Evolutionary conservation across 2,888 invertebrate species (phyloP), one percentile per base, ranked within the genome.

Genomic region (Spisula subtruncata): DNA sequence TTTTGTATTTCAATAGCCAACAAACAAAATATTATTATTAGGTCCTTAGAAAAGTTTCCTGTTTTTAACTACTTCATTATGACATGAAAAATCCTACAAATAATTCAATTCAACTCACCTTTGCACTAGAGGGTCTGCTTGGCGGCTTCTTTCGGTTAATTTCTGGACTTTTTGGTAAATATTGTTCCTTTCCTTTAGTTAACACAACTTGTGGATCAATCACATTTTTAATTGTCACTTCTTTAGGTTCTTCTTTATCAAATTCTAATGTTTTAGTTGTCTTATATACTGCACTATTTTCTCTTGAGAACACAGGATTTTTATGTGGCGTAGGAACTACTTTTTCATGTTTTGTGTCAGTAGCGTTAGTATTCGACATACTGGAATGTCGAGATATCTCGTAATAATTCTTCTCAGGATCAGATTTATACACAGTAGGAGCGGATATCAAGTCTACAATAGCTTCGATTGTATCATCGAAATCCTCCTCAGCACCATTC

Each of bases 201-300:
- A 84, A 82, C 25, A 86, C 16, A 60, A 91, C 66, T 32, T 90
- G 93, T 29, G 90, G 88, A 87, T 94, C 93, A 46, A 94, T 90
- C 4, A 93, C 88, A 86, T 90, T 93, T 80, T 90, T 93, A 18
- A 92, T 88, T 14, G 90, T 86, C 56, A 92, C 88, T 88, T 94
- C 94, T 87, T 87, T 94, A 0, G 93, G 91, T 80, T 93, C 88
- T 8, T 87, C 60, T 86, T 92, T 90, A 91, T 93, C 94, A 87
- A 94, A 92, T 56, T 93, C 93, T 20, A 93, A 86, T 14, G 93
- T 93, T 82, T 93, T 94, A 32, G 93, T 94, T 35, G 94, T 94
- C 88, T 94, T 94, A 66, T 89, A 91, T 14, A 93, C 89, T 32
- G 75, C 12, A 81, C 83, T 84, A 81, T 56, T 86, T 81, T 86